Percentiles rank a stretch among this genome's conserved stretches.
These are phyloP conservation scores for Archocentrus centrarchus DNA, from an alignment of 2,113 vertebrate species.

Conservation along the genomic window DNA sequence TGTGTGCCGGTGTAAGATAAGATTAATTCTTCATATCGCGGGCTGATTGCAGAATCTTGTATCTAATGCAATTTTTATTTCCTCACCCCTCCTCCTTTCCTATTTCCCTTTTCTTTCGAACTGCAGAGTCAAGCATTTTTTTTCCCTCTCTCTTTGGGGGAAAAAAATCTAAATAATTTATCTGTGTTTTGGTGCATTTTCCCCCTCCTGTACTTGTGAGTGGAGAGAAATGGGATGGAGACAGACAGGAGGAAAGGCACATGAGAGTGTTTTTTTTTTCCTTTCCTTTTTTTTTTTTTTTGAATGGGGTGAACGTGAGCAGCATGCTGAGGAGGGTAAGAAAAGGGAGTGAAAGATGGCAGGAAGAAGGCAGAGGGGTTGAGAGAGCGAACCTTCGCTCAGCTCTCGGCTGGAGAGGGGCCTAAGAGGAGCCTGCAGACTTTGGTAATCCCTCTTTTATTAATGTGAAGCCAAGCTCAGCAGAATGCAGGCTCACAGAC, in stretches of 20 bases:
- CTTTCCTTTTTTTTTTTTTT: neutral
- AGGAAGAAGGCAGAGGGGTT: constrained; percentile 14
- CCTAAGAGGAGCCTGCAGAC: constrained; percentile 69
- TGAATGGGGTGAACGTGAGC: constrained; percentile 65
- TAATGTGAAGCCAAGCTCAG: constrained; percentile 76
- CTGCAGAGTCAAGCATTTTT: constrained; percentile 79
- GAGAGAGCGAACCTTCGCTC: constrained; percentile 37
- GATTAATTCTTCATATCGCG: constrained; percentile 78
- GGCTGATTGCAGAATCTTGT: constrained; percentile 79
- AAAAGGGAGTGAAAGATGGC: constrained; percentile 19
- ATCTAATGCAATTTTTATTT: constrained; percentile 80
- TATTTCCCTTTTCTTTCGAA: constrained; percentile 67
- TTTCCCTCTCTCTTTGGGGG: constrained; percentile 51
- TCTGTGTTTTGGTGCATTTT: constrained; percentile 77
- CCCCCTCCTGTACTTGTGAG: constrained; percentile 50
- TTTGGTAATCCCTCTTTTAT: constrained; percentile 80
- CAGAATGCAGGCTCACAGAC: constrained; percentile 67
- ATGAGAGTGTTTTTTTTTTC: constrained; percentile 38
- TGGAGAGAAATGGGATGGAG: constrained; percentile 59
- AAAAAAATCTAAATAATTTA: constrained; percentile 80
- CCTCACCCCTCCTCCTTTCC: neutral
- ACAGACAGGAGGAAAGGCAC: constrained; percentile 54
- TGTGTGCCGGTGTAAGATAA: constrained; percentile 66
- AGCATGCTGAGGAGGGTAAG: constrained; percentile 47
- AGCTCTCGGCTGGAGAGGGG: constrained; percentile 58